A percentile compares a stretch with the other conserved stretches of the same genome.
Conservation (phyloP, 1,140 invertebrate species). For the Vanessa atalanta region DNA sequence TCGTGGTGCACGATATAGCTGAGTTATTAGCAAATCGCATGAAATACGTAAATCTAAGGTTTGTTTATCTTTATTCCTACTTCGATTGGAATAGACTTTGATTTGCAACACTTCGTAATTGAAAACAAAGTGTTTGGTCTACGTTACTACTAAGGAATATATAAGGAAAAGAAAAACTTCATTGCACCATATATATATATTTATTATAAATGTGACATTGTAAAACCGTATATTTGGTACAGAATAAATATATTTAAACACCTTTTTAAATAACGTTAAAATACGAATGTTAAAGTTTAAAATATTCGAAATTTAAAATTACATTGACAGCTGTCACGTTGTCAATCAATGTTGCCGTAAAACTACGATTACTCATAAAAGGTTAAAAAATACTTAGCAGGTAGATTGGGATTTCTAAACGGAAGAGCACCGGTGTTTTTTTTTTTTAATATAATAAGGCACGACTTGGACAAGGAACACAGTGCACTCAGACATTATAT, state of each 20-base stretch:
- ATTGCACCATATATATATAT: slow-evolving; percentile 25
- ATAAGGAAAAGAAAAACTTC: not conserved
- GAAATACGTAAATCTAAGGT: too few species aligned
- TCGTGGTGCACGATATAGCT: too few species aligned
- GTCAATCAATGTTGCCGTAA: slow-evolving; percentile 2
- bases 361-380: slow-evolving; percentile 1
- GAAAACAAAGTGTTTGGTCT: too few species aligned
- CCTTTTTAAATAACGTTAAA: slow-evolving; percentile 5
- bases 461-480: slow-evolving; percentile 12
- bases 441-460: slow-evolving; percentile 12
- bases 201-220: slow-evolving; percentile 26
- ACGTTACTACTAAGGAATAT: too few species aligned
- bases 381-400: slow-evolving; percentile 15
- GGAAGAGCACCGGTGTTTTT: slow-evolving; percentile 8
- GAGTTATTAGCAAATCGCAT: too few species aligned
- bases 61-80: too few species aligned
- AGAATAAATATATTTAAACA: slow-evolving; percentile 10
- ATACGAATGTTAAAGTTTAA: slow-evolving; percentile 18
- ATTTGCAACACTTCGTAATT: too few species aligned
- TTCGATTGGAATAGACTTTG: too few species aligned
- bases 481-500: not conserved
- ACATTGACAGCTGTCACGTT: slow-evolving; percentile 1
- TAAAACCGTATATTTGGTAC: slow-evolving; percentile 22
- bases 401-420: not conserved
- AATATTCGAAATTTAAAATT: slow-evolving; percentile 6